Conservation (phyloP, 2,797 vertebrate genomes). For the Gymnoscopelus braueri region DNA sequence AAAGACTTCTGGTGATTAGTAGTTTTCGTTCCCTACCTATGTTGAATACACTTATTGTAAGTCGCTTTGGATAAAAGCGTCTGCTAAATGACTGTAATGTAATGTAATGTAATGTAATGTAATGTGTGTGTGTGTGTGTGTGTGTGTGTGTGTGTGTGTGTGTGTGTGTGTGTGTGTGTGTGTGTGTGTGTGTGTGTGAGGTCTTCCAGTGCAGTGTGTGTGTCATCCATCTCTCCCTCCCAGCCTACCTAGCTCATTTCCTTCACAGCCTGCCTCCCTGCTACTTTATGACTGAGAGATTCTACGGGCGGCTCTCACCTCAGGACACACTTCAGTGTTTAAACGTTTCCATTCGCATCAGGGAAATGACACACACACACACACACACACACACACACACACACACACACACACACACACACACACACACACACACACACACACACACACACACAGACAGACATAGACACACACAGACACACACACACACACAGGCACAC, state of each 20-base stretch:
- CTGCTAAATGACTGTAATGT: too few relatives aligned
- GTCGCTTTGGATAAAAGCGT: too few relatives aligned
- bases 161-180: slow-evolving; percentile 3
- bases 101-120: too few relatives aligned
- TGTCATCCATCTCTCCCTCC: slow-evolving; percentile 65
- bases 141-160: too few relatives aligned
- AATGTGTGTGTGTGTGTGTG: too few relatives aligned
- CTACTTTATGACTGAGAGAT: slow-evolving; percentile 81
- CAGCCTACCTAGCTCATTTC: slow-evolving; percentile 76
- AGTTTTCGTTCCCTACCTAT: too few relatives aligned
- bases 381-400: slow-evolving; percentile 41
- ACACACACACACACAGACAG: slow-evolving; percentile 6
- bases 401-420: slow-evolving; percentile 8
- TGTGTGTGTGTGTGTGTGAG: slow-evolving; percentile 58
- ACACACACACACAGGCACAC: slow-evolving; percentile 7
- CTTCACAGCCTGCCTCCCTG: slow-evolving; percentile 73
- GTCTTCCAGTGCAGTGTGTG: slow-evolving; percentile 58
- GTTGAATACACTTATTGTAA: too few relatives aligned
- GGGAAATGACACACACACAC: slow-evolving; percentile 76
- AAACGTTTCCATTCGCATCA: slow-evolving; percentile 79
- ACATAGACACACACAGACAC: neutral
- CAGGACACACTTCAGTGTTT: slow-evolving; percentile 77
- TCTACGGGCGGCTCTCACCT: slow-evolving; percentile 75
- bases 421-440: neutral
- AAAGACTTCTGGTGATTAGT: too few relatives aligned